These are phyloP conservation scores for Nysson spinosus DNA, from an alignment of 2,888 invertebrate genomes.

Conservation along the genomic window DNA sequence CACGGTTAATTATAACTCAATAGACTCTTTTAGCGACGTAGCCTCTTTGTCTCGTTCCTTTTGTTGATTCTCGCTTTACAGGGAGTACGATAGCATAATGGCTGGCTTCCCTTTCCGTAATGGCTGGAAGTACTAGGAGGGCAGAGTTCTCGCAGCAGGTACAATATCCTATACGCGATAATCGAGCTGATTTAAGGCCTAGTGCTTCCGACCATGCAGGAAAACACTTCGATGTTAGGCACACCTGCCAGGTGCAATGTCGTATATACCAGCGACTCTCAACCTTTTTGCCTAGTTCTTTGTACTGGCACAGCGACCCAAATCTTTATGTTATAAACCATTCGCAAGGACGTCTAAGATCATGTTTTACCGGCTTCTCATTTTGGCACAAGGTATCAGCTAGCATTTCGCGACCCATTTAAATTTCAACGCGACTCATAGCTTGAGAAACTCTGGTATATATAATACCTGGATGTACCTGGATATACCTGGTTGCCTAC, in stretches of 20 bases:
- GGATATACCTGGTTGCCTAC: background rate
- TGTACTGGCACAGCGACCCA: no score
- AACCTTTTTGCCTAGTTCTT: no score
- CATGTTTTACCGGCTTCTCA: no score
- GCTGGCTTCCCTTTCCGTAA: conserved; percentile 67
- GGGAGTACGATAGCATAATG: conserved; percentile 67
- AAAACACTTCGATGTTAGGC: conserved; percentile 68
- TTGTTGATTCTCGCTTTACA: conserved; percentile 22
- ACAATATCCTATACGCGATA: conserved; percentile 71
- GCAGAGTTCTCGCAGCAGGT: conserved; percentile 44
- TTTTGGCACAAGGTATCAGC: no score
- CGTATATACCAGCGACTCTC: conserved; percentile 6
- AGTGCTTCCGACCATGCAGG: conserved; percentile 70
- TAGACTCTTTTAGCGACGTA: no score
- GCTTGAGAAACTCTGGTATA: no score
- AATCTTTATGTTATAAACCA: no score
- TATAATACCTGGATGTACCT: no score
- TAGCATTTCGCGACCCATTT: no score
- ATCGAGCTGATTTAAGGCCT: conserved; percentile 72
- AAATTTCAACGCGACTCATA: no score
- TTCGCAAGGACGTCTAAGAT: no score
- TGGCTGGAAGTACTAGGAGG: conserved; percentile 54
- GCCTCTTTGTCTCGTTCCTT: conserved; percentile 14
- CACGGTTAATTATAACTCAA: no score
- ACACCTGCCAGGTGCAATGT: conserved; percentile 62